These are phyloP conservation scores for Rhynchomys soricoides DNA, from an alignment of 2,113 vertebrate species.

Conservation along the genomic window DNA sequence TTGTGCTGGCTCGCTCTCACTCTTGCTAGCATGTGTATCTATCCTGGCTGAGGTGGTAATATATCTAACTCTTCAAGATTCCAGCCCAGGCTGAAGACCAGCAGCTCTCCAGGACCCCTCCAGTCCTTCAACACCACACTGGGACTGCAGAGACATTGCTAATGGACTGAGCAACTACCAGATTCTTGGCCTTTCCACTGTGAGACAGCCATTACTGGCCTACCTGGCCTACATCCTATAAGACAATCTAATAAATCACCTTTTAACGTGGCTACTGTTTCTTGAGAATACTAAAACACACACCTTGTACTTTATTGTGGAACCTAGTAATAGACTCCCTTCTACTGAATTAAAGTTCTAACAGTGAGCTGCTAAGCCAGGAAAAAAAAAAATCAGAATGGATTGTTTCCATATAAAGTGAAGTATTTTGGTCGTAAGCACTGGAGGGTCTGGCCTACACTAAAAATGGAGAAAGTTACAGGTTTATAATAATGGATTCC, in stretches of 20 bases:
- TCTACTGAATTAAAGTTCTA: neutral
- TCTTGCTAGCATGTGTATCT: neutral
- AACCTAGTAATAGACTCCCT: neutral
- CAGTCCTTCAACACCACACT: neutral
- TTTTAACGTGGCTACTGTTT: neutral
- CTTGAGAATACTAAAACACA: neutral
- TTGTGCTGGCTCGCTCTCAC: neutral
- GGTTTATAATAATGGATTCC: neutral
- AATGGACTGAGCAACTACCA: neutral
- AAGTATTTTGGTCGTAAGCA: neutral
- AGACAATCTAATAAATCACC: neutral
- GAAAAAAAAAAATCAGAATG: neutral
- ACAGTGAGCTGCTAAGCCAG: neutral
- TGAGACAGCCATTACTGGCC: neutral
- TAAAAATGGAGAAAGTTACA: neutral
- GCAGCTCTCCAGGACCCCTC: neutral
- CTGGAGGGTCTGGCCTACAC: neutral
- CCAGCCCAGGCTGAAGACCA: neutral
- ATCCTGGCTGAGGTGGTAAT: neutral
- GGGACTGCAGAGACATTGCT: neutral
- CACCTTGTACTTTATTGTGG: neutral
- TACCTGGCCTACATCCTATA: neutral
- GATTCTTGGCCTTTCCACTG: too few relatives aligned
- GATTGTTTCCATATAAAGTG: neutral
- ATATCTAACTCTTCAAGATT: neutral